Base-by-base conservation (phyloP, 2,888 invertebrate genomes). In the Agriopis aurantiaria region DNA sequence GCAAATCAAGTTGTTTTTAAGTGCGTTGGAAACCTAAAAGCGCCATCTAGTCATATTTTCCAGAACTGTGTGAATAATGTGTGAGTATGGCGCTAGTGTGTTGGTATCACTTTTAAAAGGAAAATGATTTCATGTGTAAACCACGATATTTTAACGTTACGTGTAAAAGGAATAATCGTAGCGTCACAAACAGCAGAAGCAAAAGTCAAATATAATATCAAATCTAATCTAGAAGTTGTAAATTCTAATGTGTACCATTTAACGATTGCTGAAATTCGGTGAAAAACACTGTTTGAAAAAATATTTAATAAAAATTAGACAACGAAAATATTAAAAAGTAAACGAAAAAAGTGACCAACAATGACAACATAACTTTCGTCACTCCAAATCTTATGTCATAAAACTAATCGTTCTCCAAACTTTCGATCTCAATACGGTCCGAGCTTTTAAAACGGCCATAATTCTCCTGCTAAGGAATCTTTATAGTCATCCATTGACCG, bases 381-480 rank as follows among this genome's bases (percentile, higher is more conserved):
- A 60, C 17, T 12, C 40, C 23, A 48, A 46, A 46, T 46, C 12
- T 48, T 59, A 59, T 33, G n/a, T 46, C 10, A 59, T 48, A 59
- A 66, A 62, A 53, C 49, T 43, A 70, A 68, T 59, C 64, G 59
- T 53, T 69, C 60, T 46, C 23, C 57, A 51, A 69, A 84, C 84
- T 80, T 78, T 74, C 78, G 80, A 79, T 65, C 62, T 65, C 69
- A 57, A 69, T 61, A 56, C 63, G 58, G 57, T 10, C 79, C 82
- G 87, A 87, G 66, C 68, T 62, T 63, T 69, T 72, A 84, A 89
- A 88, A 80, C 81, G 78, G 80, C 81, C 82, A 87, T 88, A 87
- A 87, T 80, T 86, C 85, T 82, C 80, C 75, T 74, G 78, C 82
- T 75, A 84, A 86, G 84, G 88, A 87, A 89, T 91, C 88, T 89